These are phyloP conservation scores for Labroides dimidiatus DNA, from an alignment of 2,797 vertebrate genomes.

Conservation along the genomic window DNA sequence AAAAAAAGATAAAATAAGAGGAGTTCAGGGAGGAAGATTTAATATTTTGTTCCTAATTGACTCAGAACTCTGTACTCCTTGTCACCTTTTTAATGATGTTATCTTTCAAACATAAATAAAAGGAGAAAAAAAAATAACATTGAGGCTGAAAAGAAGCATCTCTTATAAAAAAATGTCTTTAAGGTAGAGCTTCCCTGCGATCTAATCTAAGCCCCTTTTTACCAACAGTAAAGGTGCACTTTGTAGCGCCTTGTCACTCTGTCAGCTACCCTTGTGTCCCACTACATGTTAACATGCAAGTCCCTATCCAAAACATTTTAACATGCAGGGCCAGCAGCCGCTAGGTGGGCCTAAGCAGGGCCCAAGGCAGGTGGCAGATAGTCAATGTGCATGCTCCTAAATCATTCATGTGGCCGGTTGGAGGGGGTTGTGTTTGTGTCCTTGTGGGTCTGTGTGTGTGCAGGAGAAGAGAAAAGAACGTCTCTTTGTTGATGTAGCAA, in stretches of 20 bases:
- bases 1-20: too few relatives aligned
- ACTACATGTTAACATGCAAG: conserved; percentile 78
- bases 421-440: conserved; percentile 48
- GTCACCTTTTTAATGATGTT: too few relatives aligned
- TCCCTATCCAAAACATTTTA: conserved; percentile 73
- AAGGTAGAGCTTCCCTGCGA: conserved; percentile 38
- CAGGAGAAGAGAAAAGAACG: conserved; percentile 29
- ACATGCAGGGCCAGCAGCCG: conserved; percentile 78
- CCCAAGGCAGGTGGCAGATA: conserved; percentile 84
- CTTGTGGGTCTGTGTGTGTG: conserved; percentile 14
- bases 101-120: neutral
- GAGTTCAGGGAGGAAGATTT: too few relatives aligned
- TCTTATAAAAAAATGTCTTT: conserved; percentile 30
- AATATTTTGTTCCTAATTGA: too few relatives aligned
- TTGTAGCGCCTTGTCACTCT: conserved; percentile 65
- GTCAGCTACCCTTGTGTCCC: conserved; percentile 65
- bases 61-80: too few relatives aligned
- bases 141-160: neutral
- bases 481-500: conserved; percentile 47
- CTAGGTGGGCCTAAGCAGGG: conserved; percentile 78
- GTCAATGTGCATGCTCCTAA: conserved; percentile 84
- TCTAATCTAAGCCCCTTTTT: conserved; percentile 46
- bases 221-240: conserved; percentile 41
- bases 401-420: conserved; percentile 82
- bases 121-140: neutral